Conservation (phyloP, 2,888 invertebrate genomes). For the Invenusta paracnida region DNA sequence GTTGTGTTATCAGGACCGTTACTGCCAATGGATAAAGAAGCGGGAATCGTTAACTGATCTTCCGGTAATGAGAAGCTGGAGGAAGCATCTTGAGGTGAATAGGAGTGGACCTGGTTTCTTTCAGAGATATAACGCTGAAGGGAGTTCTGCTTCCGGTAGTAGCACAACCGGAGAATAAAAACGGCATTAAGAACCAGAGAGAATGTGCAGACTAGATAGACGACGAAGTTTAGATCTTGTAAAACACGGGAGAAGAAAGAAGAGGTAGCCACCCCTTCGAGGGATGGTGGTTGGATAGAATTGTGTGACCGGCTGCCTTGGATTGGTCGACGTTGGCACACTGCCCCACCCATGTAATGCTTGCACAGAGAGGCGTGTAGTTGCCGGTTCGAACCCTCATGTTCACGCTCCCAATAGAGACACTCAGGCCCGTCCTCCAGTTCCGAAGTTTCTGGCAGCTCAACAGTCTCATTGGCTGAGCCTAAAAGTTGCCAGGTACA, state of each 20-base stretch:
- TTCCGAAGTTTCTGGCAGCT: neutral
- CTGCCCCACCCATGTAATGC: neutral
- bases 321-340: neutral
- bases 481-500: neutral
- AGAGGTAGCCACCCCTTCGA: neutral
- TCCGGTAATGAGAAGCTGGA: no score
- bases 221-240: neutral
- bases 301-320: neutral
- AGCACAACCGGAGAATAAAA: neutral
- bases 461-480: neutral
- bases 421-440: neutral
- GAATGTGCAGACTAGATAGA: neutral
- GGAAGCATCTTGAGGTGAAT: neutral
- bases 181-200: neutral
- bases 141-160: neutral
- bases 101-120: neutral
- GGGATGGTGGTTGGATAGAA: neutral
- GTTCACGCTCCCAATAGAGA: neutral
- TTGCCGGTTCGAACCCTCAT: neutral
- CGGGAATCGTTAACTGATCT: no score
- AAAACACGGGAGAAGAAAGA: no score
- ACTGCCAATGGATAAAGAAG: neutral
- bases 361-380: neutral
- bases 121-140: neutral
- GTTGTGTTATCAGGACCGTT: neutral